A percentile compares a stretch with the other conserved stretches of the same genome.
Conservation (phyloP, 2,113 vertebrate genomes). For the Zosterops japonicus region DNA sequence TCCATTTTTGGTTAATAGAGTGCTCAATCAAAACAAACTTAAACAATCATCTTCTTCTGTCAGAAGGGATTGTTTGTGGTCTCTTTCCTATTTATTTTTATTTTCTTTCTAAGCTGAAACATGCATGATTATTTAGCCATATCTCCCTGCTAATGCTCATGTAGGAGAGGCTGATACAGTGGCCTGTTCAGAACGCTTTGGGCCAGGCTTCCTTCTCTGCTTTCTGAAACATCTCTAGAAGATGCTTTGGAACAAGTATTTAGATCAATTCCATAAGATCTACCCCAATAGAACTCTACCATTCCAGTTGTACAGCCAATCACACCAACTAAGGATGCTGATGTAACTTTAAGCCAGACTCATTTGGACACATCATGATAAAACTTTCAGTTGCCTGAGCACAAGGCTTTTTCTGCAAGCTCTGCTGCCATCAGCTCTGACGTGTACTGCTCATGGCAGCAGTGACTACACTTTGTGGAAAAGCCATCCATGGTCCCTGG, state of each 20-base stretch:
- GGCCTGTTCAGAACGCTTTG: background rate
- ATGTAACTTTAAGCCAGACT: background rate
- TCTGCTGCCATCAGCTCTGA: background rate
- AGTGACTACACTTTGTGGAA: accelerated
- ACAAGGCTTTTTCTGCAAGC: background rate
- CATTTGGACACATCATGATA: background rate
- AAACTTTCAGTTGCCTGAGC: background rate
- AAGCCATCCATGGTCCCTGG: background rate
- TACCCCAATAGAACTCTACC: background rate
- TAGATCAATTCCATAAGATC: background rate
- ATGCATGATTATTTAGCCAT: background rate
- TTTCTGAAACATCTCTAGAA: background rate
- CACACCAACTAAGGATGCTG: accelerated
- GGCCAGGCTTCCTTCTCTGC: background rate
- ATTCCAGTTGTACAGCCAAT: background rate
- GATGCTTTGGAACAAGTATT: background rate
- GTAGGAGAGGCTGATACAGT: background rate
- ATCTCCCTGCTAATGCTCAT: background rate
- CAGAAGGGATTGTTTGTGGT: background rate
- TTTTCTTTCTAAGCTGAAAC: background rate
- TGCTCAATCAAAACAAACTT: background rate
- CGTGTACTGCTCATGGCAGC: accelerated
- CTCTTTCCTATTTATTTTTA: background rate
- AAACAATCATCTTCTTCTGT: background rate
- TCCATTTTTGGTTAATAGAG: background rate